phyloP scores from a whole-genome alignment of 2,113 vertebrate genomes.

The Semnornis frantzii region DNA sequence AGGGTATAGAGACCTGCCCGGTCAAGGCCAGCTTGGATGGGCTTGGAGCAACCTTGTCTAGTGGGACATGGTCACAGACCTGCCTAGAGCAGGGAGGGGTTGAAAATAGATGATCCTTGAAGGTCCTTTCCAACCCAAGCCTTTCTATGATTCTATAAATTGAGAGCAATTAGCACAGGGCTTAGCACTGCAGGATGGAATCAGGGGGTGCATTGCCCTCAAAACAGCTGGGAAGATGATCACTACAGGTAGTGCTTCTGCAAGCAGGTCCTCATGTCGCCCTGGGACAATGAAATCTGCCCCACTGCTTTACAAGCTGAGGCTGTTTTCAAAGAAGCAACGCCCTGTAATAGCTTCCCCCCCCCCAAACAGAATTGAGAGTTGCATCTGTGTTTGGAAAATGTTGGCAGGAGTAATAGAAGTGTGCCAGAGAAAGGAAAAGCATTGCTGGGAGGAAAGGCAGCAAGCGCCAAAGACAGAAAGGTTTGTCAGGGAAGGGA shows the following conservation, averaged over 20 bases:
- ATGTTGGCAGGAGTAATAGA: neutral
- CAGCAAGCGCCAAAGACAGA: neutral
- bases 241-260: neutral
- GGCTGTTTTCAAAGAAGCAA: neutral
- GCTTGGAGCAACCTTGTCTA: no score
- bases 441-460: neutral
- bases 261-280: neutral
- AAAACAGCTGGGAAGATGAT: neutral
- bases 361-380: neutral
- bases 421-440: neutral
- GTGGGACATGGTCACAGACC: no score
- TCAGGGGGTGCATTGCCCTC: neutral
- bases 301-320: neutral
- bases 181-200: neutral
- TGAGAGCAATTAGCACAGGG: neutral
- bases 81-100: no score
- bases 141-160: neutral
- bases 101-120: no score
- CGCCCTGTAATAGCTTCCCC: neutral
- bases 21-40: no score
- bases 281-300: neutral
- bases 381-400: neutral
- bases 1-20: neutral
- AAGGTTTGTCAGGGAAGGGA: neutral
- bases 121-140: no score